These are phyloP conservation scores for Phaethon lepturus DNA, from an alignment of 2,113 vertebrate genomes.

Conservation along the genomic window DNA sequence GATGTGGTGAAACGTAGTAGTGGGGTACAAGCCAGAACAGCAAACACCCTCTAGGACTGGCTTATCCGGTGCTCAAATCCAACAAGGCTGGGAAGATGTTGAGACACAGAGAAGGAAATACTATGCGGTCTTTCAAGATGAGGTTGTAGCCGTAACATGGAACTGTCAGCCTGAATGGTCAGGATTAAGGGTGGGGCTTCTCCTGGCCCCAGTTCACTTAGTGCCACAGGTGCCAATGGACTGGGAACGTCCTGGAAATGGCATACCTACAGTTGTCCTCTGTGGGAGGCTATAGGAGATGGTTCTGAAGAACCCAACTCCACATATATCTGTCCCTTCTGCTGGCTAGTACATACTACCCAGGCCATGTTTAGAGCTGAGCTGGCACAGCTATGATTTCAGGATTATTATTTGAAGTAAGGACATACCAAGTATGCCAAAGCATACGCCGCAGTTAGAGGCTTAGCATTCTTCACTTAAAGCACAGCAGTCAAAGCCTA, in stretches of 20 bases:
- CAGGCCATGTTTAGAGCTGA: not conserved
- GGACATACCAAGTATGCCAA: not conserved
- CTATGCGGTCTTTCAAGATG: not conserved
- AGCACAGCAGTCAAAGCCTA: not conserved
- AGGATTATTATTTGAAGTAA: not conserved
- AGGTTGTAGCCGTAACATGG: not conserved
- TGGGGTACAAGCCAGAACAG: not conserved
- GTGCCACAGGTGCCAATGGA: accelerated
- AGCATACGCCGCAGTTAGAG: not conserved
- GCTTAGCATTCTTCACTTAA: not conserved
- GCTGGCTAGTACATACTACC: not conserved
- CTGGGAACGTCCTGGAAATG: not conserved
- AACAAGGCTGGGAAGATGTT: not conserved
- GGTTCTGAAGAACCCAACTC: not conserved
- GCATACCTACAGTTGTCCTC: not conserved
- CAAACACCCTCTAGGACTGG: not conserved
- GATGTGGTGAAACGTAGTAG: not conserved
- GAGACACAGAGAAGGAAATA: not conserved
- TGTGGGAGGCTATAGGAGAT: not conserved
- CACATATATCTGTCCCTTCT: not conserved
- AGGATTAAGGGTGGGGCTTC: not conserved
- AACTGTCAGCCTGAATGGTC: not conserved
- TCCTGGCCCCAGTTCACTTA: not conserved
- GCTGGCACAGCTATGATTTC: not conserved
- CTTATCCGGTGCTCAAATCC: not conserved